Conservation (phyloP, 2,888 invertebrate species). For the Spodoptera exigua region DNA sequence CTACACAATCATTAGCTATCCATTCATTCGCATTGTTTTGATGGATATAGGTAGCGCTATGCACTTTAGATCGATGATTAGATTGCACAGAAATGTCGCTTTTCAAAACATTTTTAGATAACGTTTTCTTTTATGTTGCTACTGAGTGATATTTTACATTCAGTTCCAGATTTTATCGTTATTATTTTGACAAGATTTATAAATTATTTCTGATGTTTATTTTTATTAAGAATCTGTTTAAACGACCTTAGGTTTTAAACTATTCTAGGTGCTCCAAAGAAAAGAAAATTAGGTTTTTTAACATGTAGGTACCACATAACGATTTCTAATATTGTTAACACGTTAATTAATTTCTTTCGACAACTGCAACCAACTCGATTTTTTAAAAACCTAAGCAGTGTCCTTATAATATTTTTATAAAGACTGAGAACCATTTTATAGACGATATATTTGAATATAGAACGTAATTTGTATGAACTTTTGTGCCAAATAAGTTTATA, state of each 20-base stretch:
- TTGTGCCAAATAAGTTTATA: no score
- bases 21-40: conserved; percentile 69
- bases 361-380: no score
- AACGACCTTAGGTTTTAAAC: not conserved
- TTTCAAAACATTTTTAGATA: conserved; percentile 61
- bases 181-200: conserved; percentile 14
- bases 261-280: no score
- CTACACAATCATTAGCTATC: conserved; percentile 82
- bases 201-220: not conserved
- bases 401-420: no score
- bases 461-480: no score
- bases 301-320: no score
- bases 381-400: no score
- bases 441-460: no score
- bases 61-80: conserved; percentile 80
- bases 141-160: conserved; percentile 17
- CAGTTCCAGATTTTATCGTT: conserved; percentile 34
- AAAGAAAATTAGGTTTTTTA: no score
- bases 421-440: no score
- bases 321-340: no score
- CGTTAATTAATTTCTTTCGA: no score
- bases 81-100: conserved; percentile 72
- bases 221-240: not conserved
- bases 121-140: conserved; percentile 54
- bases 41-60: conserved; percentile 70